Evolutionary conservation across 2,888 invertebrate species (phyloP), one percentile per base, ranked within the genome.

Genomic region (Leptothorax acervorum): DNA sequence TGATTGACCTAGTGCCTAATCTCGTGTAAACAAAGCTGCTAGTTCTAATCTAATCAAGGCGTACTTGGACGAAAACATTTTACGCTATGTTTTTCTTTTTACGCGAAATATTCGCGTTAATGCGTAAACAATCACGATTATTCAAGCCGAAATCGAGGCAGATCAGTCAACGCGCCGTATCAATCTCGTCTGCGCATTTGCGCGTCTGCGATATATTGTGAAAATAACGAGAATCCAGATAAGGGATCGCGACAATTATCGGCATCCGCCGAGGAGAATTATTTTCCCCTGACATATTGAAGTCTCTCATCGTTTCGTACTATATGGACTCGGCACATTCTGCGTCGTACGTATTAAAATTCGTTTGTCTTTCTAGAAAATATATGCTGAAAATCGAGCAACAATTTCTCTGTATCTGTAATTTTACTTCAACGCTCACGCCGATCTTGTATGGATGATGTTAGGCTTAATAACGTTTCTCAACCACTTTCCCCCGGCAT

Each of bases 171-270:
- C 23, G 18, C 48, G 79, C 12, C n/a, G 18, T 28, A 12, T 42
- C 65, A 23, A 28, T n/a, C 57, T 18, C n/a, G 23, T n/a, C 28
- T 11, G 28, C 68, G 42, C 57, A 57, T 57, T 57, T 15, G 31
- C 23, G 31, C 23, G 31, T 6, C 9, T n/a, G 31, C 31, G 60
- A 57, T 45, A 51, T 57, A 42, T 48, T 51, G 79, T 70, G 18
- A 73, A 62, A 81, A 87, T 89, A 89, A 89, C 70, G 84, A 89
- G 88, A 75, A 88, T 83, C 86, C 62, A 87, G 89, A 89, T 89
- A 89, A 87, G 74, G 84, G 65, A 51, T 74, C 68, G 66, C 51
- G 74, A 81, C 84, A 81, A 81, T 86, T 81, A 81, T 85, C 23
- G 60, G 23, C 28, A 53, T 39, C 28, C 51, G 18, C 1, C 31